A percentile compares a stretch with the other conserved stretches of the same genome.
These are phyloP conservation scores for Sebastes glaucus DNA, from an alignment of 2,797 vertebrate species.

Conservation along the genomic window DNA sequence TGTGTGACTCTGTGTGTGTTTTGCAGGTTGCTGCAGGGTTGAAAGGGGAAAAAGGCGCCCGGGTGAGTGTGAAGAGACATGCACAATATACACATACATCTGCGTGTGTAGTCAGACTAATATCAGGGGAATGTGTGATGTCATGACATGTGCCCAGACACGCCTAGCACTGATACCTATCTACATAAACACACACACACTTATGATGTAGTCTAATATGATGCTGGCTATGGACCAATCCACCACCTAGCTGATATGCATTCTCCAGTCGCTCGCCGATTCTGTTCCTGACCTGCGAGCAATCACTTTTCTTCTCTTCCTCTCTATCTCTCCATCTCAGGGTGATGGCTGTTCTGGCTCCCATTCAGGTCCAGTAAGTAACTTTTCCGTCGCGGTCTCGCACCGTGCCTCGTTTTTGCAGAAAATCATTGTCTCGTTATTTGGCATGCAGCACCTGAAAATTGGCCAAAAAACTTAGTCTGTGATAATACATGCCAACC, in stretches of 20 bases:
- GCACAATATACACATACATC: not conserved
- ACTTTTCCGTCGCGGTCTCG: slow-evolving; percentile 41
- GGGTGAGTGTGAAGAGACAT: slow-evolving; percentile 56
- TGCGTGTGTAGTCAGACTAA: not conserved
- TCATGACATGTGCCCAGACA: slow-evolving; percentile 47
- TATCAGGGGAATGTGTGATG: slow-evolving; percentile 53
- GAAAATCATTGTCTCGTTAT: slow-evolving; percentile 31
- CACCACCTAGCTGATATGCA: slow-evolving; percentile 9
- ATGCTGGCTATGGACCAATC: slow-evolving; percentile 38
- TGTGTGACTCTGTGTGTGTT: slow-evolving; percentile 32
- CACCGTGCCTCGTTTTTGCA: not conserved
- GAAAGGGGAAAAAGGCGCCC: slow-evolving; percentile 74
- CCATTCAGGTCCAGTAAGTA: slow-evolving; percentile 75
- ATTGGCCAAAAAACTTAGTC: slow-evolving; percentile 15
- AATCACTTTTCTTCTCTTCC: slow-evolving; percentile 24
- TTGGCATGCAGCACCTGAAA: slow-evolving; percentile 38
- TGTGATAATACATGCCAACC: slow-evolving; percentile 63
- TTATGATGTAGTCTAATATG: not conserved
- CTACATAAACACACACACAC: slow-evolving; percentile 3
- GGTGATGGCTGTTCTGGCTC: slow-evolving; percentile 70
- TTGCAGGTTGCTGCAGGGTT: slow-evolving; percentile 61
- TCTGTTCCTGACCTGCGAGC: slow-evolving; percentile 13
- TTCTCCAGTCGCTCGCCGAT: slow-evolving; percentile 22
- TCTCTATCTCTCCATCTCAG: slow-evolving; percentile 52
- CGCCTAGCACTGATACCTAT: not conserved